Evolutionary conservation across 2,888 invertebrate genomes (phyloP).

Genomic region (Acleris laterana): DNA sequence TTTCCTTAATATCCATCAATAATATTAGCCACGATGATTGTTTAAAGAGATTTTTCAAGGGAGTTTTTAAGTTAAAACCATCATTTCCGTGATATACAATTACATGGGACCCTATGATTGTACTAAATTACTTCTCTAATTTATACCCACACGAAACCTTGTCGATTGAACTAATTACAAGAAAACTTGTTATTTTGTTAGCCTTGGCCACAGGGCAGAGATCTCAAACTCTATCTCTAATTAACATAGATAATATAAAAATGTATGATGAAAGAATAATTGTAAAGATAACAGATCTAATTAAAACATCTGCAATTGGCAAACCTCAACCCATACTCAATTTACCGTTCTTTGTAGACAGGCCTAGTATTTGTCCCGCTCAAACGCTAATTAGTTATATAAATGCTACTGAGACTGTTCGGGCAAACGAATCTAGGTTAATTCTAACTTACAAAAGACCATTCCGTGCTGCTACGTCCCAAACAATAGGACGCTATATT

Average conservation of each 20-base stretch:
- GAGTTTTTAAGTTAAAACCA: slow-evolving; percentile 16
- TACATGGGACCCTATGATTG: not conserved
- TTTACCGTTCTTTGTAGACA: slow-evolving; percentile 4
- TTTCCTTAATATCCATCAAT: slow-evolving; percentile 7
- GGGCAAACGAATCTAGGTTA: too few species aligned
- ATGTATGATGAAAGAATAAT: too few species aligned
- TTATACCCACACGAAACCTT: too few species aligned
- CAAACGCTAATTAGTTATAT: not conserved
- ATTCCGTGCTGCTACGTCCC: not conserved
- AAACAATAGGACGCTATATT: slow-evolving; percentile 7
- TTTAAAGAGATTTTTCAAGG: slow-evolving; percentile 18
- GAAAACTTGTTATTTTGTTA: slow-evolving; percentile 10
- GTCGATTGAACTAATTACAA: not conserved
- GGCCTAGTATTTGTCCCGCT: slow-evolving; percentile 9
- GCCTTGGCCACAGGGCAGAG: slow-evolving; percentile 10
- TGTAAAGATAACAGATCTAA: slow-evolving; percentile 5
- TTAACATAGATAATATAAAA: not conserved
- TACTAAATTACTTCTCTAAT: too few species aligned
- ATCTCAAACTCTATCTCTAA: slow-evolving; percentile 6
- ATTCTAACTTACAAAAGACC: slow-evolving; percentile 7
- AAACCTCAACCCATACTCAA: slow-evolving; percentile 1
- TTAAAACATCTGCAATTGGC: slow-evolving; percentile 12
- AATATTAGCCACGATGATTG: not conserved
- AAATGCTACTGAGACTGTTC: too few species aligned
- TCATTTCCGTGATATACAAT: slow-evolving; percentile 18